A percentile compares a stretch with the other conserved stretches of the same genome.
These are phyloP conservation scores for Hipparchia semele DNA, from an alignment of 2,888 invertebrate genomes.

Conservation along the genomic window DNA sequence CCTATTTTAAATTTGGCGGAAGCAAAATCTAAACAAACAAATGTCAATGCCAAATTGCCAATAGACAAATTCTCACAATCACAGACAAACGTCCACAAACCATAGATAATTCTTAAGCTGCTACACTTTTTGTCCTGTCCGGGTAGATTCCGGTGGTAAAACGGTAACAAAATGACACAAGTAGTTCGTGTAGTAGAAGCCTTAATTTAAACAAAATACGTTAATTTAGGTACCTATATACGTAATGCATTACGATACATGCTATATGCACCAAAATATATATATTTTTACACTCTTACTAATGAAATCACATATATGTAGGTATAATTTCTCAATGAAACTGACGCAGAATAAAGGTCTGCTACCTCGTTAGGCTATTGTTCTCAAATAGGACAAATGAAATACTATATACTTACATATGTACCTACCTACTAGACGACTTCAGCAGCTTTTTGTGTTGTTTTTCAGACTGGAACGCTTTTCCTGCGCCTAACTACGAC, in stretches of 20 bases:
- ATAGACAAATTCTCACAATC: background rate
- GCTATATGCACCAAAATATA: too few relatives aligned
- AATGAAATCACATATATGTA: too few relatives aligned
- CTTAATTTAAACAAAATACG: too few relatives aligned
- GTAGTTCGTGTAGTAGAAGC: too few relatives aligned
- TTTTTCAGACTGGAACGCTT: conserved; percentile 31
- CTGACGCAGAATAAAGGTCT: too few relatives aligned
- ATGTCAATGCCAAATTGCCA: conserved; percentile 10
- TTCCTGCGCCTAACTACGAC: background rate
- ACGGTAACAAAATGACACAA: background rate
- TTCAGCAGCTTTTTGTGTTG: conserved; percentile 6
- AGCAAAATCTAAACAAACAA: conserved; percentile 56
- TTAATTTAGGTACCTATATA: too few relatives aligned
- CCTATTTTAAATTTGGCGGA: conserved; percentile 72
- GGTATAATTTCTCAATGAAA: too few relatives aligned
- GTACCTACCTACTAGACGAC: too few relatives aligned
- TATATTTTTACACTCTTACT: too few relatives aligned
- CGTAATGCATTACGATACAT: too few relatives aligned
- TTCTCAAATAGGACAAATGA: conserved; percentile 22
- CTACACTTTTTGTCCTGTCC: background rate
- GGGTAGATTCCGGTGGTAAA: background rate
- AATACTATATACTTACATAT: conserved; percentile 5
- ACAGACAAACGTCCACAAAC: background rate
- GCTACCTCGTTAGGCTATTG: background rate
- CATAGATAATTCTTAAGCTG: background rate